phyloP scores from a whole-genome alignment of 2,797 vertebrate species.

The Rhinichthys osculus region DNA sequence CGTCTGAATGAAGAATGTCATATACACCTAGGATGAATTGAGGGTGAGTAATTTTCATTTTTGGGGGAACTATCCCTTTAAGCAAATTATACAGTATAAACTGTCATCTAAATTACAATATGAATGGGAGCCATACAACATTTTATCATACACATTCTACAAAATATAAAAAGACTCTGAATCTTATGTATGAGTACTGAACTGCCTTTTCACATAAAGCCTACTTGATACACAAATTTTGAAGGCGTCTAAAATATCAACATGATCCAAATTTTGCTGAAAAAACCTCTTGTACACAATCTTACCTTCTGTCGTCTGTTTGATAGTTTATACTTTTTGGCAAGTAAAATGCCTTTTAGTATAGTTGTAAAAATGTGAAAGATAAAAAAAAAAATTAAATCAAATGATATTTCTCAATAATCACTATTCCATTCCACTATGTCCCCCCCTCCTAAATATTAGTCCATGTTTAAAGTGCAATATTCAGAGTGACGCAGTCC shows the following conservation, averaged over 20 bases:
- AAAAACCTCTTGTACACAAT: neutral
- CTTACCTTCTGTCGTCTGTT: neutral
- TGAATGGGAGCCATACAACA: neutral
- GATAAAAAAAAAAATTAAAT: too few relatives aligned
- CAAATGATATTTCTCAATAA: too few relatives aligned
- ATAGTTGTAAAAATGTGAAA: neutral
- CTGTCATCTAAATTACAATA: neutral
- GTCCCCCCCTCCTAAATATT: too few relatives aligned
- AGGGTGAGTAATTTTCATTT: too few relatives aligned
- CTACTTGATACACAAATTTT: neutral
- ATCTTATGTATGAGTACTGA: neutral
- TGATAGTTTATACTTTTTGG: neutral
- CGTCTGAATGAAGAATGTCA: too few relatives aligned
- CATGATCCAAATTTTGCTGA: neutral
- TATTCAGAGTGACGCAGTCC: constrained; percentile 64
- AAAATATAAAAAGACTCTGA: neutral
- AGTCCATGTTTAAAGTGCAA: constrained; percentile 59
- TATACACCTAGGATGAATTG: too few relatives aligned
- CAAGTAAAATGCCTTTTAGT: neutral
- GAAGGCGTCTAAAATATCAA: neutral
- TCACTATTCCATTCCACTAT: too few relatives aligned
- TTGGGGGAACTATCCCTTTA: too few relatives aligned
- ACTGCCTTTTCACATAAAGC: neutral
- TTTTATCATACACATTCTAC: neutral
- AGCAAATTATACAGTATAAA: too few relatives aligned